Evolutionary conservation across 2,888 invertebrate genomes (phyloP).

Genomic region (Embidobia sp.): DNA sequence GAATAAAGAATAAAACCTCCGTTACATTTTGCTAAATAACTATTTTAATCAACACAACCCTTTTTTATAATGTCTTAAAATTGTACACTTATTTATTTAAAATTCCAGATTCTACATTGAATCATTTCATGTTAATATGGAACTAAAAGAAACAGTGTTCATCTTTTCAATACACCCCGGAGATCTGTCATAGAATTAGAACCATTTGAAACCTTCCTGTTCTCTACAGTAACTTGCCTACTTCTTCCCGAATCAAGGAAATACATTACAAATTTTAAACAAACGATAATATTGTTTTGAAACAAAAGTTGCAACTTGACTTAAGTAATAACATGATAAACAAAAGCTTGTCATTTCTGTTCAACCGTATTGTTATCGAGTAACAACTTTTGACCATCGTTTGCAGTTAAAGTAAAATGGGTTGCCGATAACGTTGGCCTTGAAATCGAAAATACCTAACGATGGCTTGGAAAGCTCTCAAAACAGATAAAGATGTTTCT

Average conservation of each 20-base stretch:
- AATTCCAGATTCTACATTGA: too few relatives aligned
- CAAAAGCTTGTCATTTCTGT: too few relatives aligned
- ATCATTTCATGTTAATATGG: too few relatives aligned
- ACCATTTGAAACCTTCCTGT: conserved; percentile 1
- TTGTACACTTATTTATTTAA: too few relatives aligned
- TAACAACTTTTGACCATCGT: conserved; percentile 33
- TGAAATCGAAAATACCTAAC: conserved; percentile 19
- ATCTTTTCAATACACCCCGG: too few relatives aligned
- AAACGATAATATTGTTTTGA: not conserved
- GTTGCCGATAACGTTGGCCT: conserved; percentile 3
- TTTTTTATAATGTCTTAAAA: too few relatives aligned
- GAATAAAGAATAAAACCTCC: too few relatives aligned
- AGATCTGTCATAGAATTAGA: conserved; percentile 7
- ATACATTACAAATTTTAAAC: conserved; percentile 17
- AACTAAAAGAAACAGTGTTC: too few relatives aligned
- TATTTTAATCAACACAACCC: too few relatives aligned
- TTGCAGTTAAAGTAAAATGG: conserved; percentile 13
- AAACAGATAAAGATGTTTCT: conserved; percentile 16
- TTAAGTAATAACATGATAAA: conserved; percentile 31
- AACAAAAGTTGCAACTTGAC: conserved; percentile 12
- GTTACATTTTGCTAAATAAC: too few relatives aligned
- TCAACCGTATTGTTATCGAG: conserved; percentile 42
- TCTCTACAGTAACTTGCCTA: conserved; percentile 7
- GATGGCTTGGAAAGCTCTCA: not conserved
- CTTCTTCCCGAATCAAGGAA: conserved; percentile 15